A percentile compares a stretch with the other conserved stretches of the same genome.
These are phyloP conservation scores for Helogale parvula DNA, from an alignment of 2,113 vertebrate genomes.

Conservation along the genomic window DNA sequence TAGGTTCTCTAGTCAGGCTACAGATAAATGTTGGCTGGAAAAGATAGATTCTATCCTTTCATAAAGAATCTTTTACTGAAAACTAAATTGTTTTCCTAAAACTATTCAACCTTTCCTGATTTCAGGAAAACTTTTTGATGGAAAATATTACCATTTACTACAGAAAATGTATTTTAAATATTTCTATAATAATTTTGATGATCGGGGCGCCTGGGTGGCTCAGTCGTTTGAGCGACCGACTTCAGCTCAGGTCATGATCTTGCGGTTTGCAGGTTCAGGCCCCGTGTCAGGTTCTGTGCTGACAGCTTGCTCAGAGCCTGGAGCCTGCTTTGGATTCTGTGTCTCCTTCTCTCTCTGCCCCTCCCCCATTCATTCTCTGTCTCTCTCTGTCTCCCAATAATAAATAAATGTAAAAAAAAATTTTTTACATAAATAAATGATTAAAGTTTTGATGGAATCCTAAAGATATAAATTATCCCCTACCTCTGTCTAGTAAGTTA, in stretches of 20 bases:
- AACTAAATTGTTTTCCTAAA: constrained; percentile 13
- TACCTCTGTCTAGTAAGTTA: not conserved
- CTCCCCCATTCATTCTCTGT: no score
- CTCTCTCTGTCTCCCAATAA: no score
- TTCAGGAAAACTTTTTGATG: not conserved
- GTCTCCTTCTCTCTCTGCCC: no score
- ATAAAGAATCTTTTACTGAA: not conserved
- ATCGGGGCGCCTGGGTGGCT: no score
- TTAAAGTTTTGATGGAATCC: not conserved
- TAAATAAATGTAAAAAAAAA: no score
- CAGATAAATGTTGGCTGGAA: constrained; percentile 32
- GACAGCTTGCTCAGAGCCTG: no score
- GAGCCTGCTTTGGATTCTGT: no score
- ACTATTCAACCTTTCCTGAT: not conserved
- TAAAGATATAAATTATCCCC: not conserved
- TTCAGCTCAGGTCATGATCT: no score
- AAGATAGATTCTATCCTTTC: not conserved
- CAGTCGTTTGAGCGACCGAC: no score
- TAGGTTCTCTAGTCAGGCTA: not conserved
- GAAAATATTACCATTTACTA: not conserved
- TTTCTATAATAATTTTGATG: not conserved
- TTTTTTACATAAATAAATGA: not conserved
- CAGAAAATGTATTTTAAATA: not conserved
- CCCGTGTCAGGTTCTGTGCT: no score
- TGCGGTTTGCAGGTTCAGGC: no score